Evolutionary conservation across 2,888 invertebrate genomes (phyloP).

Genomic region (Phyllotreta striolata): DNA sequence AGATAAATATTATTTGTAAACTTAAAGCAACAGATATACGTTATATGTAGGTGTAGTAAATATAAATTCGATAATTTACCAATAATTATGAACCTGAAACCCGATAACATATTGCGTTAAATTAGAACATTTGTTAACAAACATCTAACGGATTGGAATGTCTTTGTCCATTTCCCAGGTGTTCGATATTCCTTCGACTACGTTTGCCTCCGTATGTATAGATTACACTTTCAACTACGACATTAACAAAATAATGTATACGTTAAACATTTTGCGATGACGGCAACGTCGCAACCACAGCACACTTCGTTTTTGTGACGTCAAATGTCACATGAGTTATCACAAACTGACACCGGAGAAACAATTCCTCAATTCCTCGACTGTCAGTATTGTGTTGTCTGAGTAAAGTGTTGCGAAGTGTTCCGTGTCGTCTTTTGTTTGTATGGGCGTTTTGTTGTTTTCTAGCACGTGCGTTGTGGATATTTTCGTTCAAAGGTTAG

Average conservation of each 20-base stretch:
- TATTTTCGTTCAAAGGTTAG: conserved; percentile 35
- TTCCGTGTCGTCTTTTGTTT: conserved; percentile 33
- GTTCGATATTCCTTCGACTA: conserved; percentile 13
- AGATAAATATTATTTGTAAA: no score
- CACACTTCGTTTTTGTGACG: conserved; percentile 50
- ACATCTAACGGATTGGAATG: conserved; percentile 32
- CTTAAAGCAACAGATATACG: no score
- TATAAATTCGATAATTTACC: no score
- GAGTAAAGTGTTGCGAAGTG: conserved; percentile 28
- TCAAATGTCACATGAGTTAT: conserved; percentile 59
- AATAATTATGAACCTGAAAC: background rate
- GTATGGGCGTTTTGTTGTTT: conserved; percentile 32
- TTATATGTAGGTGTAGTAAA: no score
- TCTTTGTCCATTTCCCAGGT: conserved; percentile 27
- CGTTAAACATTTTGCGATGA: background rate
- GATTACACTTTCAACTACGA: background rate
- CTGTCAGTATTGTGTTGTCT: conserved; percentile 54
- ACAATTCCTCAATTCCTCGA: conserved; percentile 58
- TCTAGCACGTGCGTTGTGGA: conserved; percentile 36
- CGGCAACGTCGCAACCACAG: conserved; percentile 28
- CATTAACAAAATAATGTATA: background rate
- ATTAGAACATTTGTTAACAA: conserved; percentile 1
- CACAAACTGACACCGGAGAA: conserved; percentile 53
- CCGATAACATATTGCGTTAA: conserved; percentile 2
- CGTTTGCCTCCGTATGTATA: background rate